A percentile compares a stretch with the other conserved stretches of the same genome.
Evolutionary conservation across 1,140 invertebrate genomes (phyloP).

Genomic region (Diprion similis): DNA sequence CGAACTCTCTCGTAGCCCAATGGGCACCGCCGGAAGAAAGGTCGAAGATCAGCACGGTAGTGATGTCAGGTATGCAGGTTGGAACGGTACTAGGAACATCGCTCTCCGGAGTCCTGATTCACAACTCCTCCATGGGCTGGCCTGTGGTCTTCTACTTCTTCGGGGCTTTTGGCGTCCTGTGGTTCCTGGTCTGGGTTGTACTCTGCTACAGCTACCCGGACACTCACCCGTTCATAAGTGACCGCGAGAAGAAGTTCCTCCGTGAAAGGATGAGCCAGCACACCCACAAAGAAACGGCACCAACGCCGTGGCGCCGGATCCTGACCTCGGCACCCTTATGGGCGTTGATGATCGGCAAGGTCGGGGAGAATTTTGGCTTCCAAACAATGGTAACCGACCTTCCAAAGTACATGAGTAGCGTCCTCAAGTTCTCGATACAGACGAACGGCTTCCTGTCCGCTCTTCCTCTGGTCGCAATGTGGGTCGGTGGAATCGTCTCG

Average conservation of each 20-base stretch:
- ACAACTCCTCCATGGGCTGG: slow-evolving; percentile 57
- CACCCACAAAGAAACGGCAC: slow-evolving; percentile 49
- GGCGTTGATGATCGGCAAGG: slow-evolving; percentile 73
- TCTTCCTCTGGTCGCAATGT: slow-evolving; percentile 74
- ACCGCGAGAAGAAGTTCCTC: slow-evolving; percentile 75
- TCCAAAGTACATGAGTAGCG: no score
- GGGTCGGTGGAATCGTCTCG: slow-evolving; percentile 70
- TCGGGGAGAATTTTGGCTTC: slow-evolving; percentile 90
- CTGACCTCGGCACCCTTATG: slow-evolving; percentile 76
- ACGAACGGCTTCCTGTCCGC: slow-evolving; percentile 72
- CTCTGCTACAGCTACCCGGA: slow-evolving; percentile 77
- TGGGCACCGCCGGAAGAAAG: slow-evolving; percentile 74
- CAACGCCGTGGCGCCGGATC: slow-evolving; percentile 72
- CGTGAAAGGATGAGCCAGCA: slow-evolving; percentile 64
- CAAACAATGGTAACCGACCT: slow-evolving; percentile 79
- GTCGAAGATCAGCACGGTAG: slow-evolving; percentile 71
- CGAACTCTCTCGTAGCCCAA: slow-evolving; percentile 71
- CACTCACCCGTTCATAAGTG: slow-evolving; percentile 76
- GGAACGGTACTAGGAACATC: slow-evolving; percentile 75
- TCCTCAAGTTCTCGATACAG: no score
- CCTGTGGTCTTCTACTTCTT: slow-evolving; percentile 20
- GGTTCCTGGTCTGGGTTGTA: slow-evolving; percentile 66
- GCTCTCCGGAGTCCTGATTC: slow-evolving; percentile 70
- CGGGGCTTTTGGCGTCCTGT: slow-evolving; percentile 6
- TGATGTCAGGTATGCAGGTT: slow-evolving; percentile 69